Percentiles rank a stretch among this genome's conserved stretches.
Evolutionary conservation across 2,797 vertebrate species (phyloP).

Genomic region (Leptatherina wallacei): DNA sequence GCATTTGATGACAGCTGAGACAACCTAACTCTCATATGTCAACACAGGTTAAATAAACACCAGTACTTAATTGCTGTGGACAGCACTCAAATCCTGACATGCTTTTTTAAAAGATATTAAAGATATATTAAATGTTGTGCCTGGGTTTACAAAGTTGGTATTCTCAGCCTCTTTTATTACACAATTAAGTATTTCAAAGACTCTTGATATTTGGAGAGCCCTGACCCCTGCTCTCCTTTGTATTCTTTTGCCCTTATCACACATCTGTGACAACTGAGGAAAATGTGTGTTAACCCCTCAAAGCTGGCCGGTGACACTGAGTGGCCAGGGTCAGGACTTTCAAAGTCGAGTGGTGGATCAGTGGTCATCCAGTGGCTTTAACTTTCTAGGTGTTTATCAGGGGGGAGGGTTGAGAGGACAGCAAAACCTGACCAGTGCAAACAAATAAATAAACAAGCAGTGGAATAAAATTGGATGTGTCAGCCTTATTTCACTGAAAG

Average conservation of each 20-base stretch:
- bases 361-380: slow-evolving; percentile 64
- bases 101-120: background rate
- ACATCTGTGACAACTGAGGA: slow-evolving; percentile 68
- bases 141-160: slow-evolving; percentile 12
- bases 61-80: background rate
- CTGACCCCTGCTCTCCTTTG: slow-evolving; percentile 55
- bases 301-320: slow-evolving; percentile 70
- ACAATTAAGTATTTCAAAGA: slow-evolving; percentile 56
- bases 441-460: slow-evolving; percentile 64
- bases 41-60: background rate
- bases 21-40: background rate
- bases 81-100: background rate
- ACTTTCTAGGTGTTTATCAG: slow-evolving; percentile 62
- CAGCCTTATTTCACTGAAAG: slow-evolving; percentile 47
- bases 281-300: slow-evolving; percentile 75
- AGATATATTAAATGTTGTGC: slow-evolving; percentile 6
- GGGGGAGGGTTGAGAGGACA: slow-evolving; percentile 27
- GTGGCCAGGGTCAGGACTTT: slow-evolving; percentile 70
- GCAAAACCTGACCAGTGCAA: slow-evolving; percentile 55
- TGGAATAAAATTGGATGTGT: slow-evolving; percentile 39
- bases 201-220: slow-evolving; percentile 45
- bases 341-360: slow-evolving; percentile 81
- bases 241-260: slow-evolving; percentile 62
- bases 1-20: background rate
- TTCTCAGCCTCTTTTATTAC: slow-evolving; percentile 22